Percentiles rank a stretch among this genome's conserved stretches.
Evolutionary conservation across 37 sponge, comb jelly and placozoan species (phyloP).

Genomic region (Mnemiopsis leidyi): DNA sequence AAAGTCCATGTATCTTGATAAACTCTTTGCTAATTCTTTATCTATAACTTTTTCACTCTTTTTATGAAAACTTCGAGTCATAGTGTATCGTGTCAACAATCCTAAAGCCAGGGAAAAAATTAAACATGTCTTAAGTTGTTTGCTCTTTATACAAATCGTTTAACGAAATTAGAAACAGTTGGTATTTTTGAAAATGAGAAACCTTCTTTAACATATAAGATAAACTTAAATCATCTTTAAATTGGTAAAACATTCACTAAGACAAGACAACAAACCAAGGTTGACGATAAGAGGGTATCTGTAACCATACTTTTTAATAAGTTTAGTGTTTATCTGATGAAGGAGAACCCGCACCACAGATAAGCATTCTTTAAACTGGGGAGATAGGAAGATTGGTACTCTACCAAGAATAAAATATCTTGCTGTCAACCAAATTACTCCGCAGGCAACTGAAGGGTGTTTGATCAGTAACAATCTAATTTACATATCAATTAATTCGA

Average conservation of each 20-base stretch:
- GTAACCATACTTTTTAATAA: slow-evolving; percentile 32
- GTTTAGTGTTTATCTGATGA: slow-evolving; percentile 48
- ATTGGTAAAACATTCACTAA: too few species aligned
- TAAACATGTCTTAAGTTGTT: too few species aligned
- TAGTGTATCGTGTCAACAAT: background rate
- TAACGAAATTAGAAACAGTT: too few species aligned
- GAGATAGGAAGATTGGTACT: slow-evolving; percentile 44
- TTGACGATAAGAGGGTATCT: slow-evolving; percentile 59
- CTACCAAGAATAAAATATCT: slow-evolving; percentile 44
- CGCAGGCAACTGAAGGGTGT: slow-evolving; percentile 13
- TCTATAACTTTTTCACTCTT: background rate
- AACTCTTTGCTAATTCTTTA: background rate
- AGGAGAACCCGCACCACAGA: slow-evolving; percentile 27
- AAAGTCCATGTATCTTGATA: slow-evolving; percentile 64
- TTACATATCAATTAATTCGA: too few species aligned
- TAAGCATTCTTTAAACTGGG: slow-evolving; percentile 37
- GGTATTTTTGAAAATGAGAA: too few species aligned
- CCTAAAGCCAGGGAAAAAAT: too few species aligned
- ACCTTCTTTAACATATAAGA: too few species aligned
- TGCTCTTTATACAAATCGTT: too few species aligned
- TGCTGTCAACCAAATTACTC: slow-evolving; percentile 26
- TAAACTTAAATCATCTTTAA: too few species aligned
- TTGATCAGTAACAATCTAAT: background rate
- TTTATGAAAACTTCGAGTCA: background rate
- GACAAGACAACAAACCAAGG: slow-evolving; percentile 11